A percentile compares a stretch with the other conserved stretches of the same genome.
These are phyloP conservation scores for Antennarius striatus DNA, from an alignment of 2,113 vertebrate species.

Conservation along the genomic window DNA sequence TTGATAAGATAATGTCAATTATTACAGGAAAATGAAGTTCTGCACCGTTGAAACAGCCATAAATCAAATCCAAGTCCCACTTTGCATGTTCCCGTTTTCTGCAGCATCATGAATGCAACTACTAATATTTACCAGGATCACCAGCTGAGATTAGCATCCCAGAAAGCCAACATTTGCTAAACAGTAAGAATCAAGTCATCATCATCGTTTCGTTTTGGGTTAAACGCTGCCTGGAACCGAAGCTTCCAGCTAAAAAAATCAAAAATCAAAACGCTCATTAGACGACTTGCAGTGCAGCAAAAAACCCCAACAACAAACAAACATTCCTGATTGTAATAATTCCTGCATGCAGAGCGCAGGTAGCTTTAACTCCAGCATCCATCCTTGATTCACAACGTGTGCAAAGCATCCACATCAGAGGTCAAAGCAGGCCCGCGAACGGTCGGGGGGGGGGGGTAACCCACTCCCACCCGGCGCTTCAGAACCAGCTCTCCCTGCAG, in stretches of 20 bases:
- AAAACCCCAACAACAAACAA: not conserved
- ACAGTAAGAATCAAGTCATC: too few relatives aligned
- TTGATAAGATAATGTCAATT: not conserved
- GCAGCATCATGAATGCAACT: too few relatives aligned
- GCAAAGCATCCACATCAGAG: conserved; percentile 31
- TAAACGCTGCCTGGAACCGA: not conserved
- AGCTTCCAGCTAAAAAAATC: not conserved
- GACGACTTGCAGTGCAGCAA: not conserved
- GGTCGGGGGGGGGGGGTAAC: conserved; percentile 12
- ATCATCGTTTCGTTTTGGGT: too few relatives aligned
- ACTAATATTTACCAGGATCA: too few relatives aligned
- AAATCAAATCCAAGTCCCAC: too few relatives aligned
- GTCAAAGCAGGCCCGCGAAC: conserved; percentile 40
- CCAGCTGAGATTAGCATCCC: too few relatives aligned
- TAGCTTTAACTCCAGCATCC: conserved; percentile 11
- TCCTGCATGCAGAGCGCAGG: not conserved
- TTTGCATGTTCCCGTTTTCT: too few relatives aligned
- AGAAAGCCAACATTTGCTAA: too few relatives aligned
- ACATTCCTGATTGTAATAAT: not conserved
- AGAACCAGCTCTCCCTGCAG: conserved; percentile 8
- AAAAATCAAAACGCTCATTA: not conserved
- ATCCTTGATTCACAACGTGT: conserved; percentile 27
- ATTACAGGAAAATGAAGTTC: too few relatives aligned
- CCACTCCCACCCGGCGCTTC: conserved; percentile 35
- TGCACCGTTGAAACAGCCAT: too few relatives aligned